Percentiles rank a stretch among this genome's conserved stretches.
Conservation (phyloP, 1,140 invertebrate species). For the Calliphora vicina region DNA sequence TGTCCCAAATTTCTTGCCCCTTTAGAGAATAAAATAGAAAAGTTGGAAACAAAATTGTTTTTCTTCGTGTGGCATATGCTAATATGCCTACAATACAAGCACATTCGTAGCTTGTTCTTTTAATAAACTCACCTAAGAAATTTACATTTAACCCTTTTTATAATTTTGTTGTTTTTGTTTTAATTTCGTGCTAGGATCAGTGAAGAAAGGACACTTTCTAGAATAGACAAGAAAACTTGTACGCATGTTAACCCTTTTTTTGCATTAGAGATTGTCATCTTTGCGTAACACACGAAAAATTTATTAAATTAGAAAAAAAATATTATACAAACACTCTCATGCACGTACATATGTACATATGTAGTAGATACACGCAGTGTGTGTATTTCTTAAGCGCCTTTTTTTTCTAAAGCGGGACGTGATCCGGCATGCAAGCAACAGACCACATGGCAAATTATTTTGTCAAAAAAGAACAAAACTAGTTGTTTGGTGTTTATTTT, state of each 20-base stretch:
- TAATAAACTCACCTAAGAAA: background rate
- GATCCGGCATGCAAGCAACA: background rate
- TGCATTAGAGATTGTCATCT: slow-evolving; percentile 4
- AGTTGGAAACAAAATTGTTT: background rate
- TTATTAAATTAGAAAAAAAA: background rate
- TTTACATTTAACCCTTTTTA: slow-evolving; percentile 3
- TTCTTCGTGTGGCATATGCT: background rate
- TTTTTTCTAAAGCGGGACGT: background rate
- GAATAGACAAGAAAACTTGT: background rate
- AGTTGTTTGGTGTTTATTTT: background rate
- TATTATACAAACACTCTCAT: background rate
- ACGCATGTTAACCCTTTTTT: background rate
- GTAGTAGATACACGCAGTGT: background rate
- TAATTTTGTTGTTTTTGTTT: background rate
- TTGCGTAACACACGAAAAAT: background rate
- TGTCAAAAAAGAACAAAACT: background rate
- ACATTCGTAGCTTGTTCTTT: background rate
- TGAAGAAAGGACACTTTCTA: background rate
- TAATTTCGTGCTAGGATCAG: background rate
- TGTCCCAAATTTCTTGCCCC: background rate
- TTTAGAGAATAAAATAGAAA: background rate
- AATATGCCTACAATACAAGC: background rate
- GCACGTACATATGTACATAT: too few relatives aligned
- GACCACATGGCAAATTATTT: background rate
- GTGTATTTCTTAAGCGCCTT: background rate